Evolutionary conservation across 2,888 invertebrate genomes (phyloP).

Genomic region (Rhamnusium bicolor): DNA sequence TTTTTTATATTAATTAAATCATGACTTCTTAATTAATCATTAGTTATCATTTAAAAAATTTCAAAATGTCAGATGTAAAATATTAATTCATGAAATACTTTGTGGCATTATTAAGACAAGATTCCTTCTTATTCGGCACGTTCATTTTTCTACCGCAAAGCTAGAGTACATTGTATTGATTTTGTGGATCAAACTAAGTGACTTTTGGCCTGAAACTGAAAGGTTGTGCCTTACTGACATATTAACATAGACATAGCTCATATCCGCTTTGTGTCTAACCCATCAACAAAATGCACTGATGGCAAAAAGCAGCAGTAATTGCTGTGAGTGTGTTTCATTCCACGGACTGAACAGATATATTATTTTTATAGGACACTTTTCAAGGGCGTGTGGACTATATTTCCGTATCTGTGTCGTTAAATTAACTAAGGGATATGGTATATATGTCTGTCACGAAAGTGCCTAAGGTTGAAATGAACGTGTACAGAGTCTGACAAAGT

Average conservation of each 20-base stretch:
- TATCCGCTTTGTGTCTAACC: conserved; percentile 43
- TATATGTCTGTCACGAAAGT: too few species aligned
- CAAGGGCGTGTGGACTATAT: neutral
- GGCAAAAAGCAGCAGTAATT: conserved; percentile 24
- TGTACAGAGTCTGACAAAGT: too few species aligned
- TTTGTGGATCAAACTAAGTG: conserved; percentile 42
- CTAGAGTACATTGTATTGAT: conserved; percentile 41
- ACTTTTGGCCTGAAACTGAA: conserved; percentile 44
- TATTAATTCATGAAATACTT: neutral
- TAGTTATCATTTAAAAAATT: neutral
- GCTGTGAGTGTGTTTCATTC: neutral
- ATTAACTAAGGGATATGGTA: neutral
- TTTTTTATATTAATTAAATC: too few species aligned
- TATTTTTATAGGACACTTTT: neutral
- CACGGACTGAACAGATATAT: neutral
- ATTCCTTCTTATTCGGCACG: neutral
- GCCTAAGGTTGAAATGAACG: too few species aligned
- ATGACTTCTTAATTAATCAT: too few species aligned
- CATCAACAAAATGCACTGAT: conserved; percentile 27
- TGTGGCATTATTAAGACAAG: neutral
- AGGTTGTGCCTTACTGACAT: conserved; percentile 49
- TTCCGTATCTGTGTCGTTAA: neutral
- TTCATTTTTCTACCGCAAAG: neutral
- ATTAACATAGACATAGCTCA: conserved; percentile 57
- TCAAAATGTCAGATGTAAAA: neutral